Evolutionary conservation across 2,113 vertebrate genomes (phyloP).

Genomic region (Ochotona princeps): DNA sequence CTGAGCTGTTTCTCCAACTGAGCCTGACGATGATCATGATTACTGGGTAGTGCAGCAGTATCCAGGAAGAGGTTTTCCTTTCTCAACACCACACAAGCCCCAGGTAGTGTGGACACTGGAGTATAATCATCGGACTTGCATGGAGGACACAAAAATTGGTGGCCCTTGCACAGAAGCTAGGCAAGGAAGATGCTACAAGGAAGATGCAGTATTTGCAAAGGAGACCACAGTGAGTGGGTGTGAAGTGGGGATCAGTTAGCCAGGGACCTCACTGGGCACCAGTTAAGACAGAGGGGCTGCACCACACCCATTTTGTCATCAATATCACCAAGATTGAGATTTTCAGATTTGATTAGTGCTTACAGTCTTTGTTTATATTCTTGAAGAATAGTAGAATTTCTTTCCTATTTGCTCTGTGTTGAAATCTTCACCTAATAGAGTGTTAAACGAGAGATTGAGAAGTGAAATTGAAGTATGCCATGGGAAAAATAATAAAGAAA

Average conservation of each 20-base stretch:
- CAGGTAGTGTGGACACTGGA: neutral
- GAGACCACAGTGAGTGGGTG: neutral
- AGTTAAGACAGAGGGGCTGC: no score
- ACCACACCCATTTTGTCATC: no score
- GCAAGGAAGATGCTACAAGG: neutral
- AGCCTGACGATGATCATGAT: fast-evolving
- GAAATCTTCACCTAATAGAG: no score
- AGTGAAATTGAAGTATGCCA: no score
- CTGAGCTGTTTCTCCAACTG: neutral
- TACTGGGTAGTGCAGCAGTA: neutral
- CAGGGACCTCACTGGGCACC: neutral
- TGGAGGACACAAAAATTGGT: neutral
- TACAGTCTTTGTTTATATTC: no score
- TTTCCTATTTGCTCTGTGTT: no score
- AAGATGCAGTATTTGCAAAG: neutral
- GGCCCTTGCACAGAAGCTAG: neutral
- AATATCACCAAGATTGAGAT: no score
- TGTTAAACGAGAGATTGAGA: no score
- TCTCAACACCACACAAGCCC: neutral
- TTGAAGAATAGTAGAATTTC: no score
- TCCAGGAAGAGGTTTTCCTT: neutral
- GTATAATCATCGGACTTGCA: neutral
- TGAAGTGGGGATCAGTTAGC: neutral
- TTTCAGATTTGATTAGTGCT: no score
- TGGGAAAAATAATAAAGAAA: no score